A percentile compares a stretch with the other conserved stretches of the same genome.
phyloP scores from a whole-genome alignment of 2,888 invertebrate species.

The Iphiclides podalirius region DNA sequence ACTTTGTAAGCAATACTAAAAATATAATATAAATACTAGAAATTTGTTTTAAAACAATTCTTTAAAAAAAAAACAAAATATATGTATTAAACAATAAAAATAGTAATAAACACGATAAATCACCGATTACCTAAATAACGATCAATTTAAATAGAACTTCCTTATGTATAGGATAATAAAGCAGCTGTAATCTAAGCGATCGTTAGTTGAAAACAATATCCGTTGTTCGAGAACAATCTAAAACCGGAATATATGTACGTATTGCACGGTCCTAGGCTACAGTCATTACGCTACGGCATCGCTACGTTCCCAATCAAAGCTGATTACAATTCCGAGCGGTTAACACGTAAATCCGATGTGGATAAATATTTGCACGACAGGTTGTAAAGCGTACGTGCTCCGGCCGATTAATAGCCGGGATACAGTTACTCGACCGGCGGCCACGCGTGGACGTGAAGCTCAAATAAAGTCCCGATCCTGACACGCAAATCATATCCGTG shows the following conservation, averaged over 20 bases:
- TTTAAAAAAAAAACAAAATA: too few species aligned
- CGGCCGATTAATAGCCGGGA: slow-evolving; percentile 52
- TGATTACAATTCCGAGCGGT: slow-evolving; percentile 72
- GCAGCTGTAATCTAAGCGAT: too few species aligned
- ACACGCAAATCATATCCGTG: slow-evolving; percentile 12
- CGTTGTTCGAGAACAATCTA: slow-evolving; percentile 5
- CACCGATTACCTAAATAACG: too few species aligned
- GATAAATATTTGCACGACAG: slow-evolving; percentile 78
- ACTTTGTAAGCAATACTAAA: too few species aligned
- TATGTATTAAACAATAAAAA: too few species aligned
- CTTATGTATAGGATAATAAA: too few species aligned
- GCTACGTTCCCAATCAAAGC: slow-evolving; percentile 56
- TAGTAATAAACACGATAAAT: too few species aligned
- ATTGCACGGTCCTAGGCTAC: slow-evolving; percentile 25
- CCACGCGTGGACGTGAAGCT: slow-evolving; percentile 32
- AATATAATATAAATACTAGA: too few species aligned
- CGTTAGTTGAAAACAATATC: too few species aligned
- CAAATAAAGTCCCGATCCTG: slow-evolving; percentile 30
- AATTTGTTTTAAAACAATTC: too few species aligned
- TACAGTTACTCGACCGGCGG: slow-evolving; percentile 63
- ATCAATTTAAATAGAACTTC: too few species aligned
- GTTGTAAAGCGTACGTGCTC: slow-evolving; percentile 70
- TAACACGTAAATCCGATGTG: slow-evolving; percentile 72
- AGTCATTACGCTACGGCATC: slow-evolving; percentile 33
- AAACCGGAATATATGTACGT: slow-evolving; percentile 8